Base-by-base conservation (phyloP, 23 tunicate genomes). In the Trididemnum clinides region DNA sequence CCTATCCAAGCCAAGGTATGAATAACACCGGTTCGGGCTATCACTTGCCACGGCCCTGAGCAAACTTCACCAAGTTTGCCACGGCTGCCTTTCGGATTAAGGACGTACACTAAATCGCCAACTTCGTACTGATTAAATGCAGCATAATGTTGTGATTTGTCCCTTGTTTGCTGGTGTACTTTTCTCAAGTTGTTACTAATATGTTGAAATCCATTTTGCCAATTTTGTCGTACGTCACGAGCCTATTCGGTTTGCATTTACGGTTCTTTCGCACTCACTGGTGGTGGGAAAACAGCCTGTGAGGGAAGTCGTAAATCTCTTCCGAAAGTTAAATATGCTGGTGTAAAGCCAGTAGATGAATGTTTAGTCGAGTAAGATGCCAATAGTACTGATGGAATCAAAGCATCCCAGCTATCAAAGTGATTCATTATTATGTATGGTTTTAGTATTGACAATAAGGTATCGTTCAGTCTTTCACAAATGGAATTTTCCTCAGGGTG, bases 1-100 rank as follows among this genome's bases (percentile, higher is more conserved):
- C 31, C 37, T 5, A 31, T 23, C 37, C 75, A 32, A 4, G 30
- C 75, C n/a, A 66, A 31, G 6, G 37, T 66, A 66, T 66, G 31
- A 36, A 66, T 15, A 20, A 66, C 75, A 4, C 75, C 75, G 6
- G 75, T 31, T 31, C 75, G 36, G 6, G 7, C 75, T 3, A 66
- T 31, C n/a, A 31, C 75, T 32, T 31, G 30, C 75, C 75, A 66
- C 31, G 75, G 75, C 2, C 75, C 75, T 4, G 37, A 66, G n/a
- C 37, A 66, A 66, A 66, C 75, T 5, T 66, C 75, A 4, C 75
- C 75, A 36, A 66, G 31, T 66, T 66, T 66, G 7, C 75, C 12
- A 6, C 37, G 37, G 12, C 37, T 66, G 2, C 75, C 37, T 31
- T 66, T 66, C 5, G 75, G 37, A 4, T 36, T 66, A 2, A 66